Evolutionary conservation across 1,140 invertebrate species (phyloP), one percentile per base, ranked within the genome.

Genomic region (Dysdera silvatica): DNA sequence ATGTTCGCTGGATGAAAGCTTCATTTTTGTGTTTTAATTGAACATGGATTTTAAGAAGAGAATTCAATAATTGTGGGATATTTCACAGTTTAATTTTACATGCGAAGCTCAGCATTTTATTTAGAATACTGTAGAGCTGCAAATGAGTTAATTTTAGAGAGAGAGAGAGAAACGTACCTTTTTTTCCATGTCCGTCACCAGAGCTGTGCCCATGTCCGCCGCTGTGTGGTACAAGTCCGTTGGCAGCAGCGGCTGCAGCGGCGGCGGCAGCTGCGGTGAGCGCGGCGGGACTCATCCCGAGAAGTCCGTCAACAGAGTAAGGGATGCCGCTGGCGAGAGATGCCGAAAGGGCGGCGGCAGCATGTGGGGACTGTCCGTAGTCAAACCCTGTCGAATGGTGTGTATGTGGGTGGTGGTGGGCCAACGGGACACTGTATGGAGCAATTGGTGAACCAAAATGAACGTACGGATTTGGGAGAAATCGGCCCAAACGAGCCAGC

Each of bases 401-500:
- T 26, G 43, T 41, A 24, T 62, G 57, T 7, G 54, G 60, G 52
- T 62, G 52, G 7, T 55, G 40, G 2, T 37, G 29, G 4, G 52
- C 43, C 16, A 65, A 40, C 7, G 68, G 57, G 43, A 69, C 51
- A 20, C 60, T 67, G 32, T 69, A 69, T 1, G 68, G 68, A 8
- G 68, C 68, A 4, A 69, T 69, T 1, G 68, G 68, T n/a, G 65
- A 64, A 10, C 58, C 68, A 24, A 69, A 69, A 40, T 69, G 68
- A 45, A 65, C 62, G 40, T 68, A 69, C 14, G 68, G 65, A 16
- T 61, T 63, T 16, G 68, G 68, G 14, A 69, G 29, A 28, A 65
- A 65, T 3, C 68, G 65, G 35, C 67, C 67, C 23, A 69, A 40
- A 8, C 68, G 51, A 8, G 68, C 68, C 45, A 69, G 26, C 29